phyloP scores from a whole-genome alignment of 2,888 invertebrate species.

The Tetanocera ferruginea region DNA sequence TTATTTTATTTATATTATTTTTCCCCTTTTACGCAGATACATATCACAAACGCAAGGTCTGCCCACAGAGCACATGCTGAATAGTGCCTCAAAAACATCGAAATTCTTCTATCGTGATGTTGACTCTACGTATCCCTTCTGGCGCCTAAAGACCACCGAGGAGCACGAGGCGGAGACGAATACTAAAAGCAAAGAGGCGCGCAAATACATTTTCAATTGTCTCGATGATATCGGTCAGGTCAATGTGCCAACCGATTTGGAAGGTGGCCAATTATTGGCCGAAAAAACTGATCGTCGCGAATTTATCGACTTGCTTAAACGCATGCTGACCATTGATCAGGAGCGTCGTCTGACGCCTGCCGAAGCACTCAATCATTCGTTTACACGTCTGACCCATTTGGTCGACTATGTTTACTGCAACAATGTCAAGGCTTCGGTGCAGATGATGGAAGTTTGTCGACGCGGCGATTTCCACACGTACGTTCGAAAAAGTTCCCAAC shows the following conservation, averaged over 20 bases:
- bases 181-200: slow-evolving; percentile 98
- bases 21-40: slow-evolving; percentile 71
- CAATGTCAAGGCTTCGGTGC: slow-evolving; percentile 96
- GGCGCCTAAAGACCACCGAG: slow-evolving; percentile 93
- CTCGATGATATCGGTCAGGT: slow-evolving; percentile 98
- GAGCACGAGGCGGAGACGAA: slow-evolving; percentile 98
- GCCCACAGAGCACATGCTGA: slow-evolving; percentile 98
- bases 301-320: slow-evolving; percentile 96
- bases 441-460: slow-evolving; percentile 93
- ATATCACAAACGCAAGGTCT: slow-evolving; percentile 97
- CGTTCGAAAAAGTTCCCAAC: slow-evolving; percentile 45
- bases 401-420: slow-evolving; percentile 97
- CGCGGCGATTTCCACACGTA: slow-evolving; percentile 71
- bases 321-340: slow-evolving; percentile 99
- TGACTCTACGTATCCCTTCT: slow-evolving; percentile 90
- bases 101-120: slow-evolving; percentile 98
- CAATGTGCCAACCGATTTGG: slow-evolving; percentile 96
- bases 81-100: slow-evolving; percentile 96
- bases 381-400: slow-evolving; percentile 92
- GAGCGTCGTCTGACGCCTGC: slow-evolving; percentile 96
- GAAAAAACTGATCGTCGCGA: slow-evolving; percentile 98
- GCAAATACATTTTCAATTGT: slow-evolving; percentile 99
- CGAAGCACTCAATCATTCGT: slow-evolving; percentile 95
- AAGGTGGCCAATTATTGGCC: slow-evolving; percentile 94
- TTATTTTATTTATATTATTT: not conserved